Conservation (phyloP, 2,888 invertebrate species). For the Drosophila cognata region DNA sequence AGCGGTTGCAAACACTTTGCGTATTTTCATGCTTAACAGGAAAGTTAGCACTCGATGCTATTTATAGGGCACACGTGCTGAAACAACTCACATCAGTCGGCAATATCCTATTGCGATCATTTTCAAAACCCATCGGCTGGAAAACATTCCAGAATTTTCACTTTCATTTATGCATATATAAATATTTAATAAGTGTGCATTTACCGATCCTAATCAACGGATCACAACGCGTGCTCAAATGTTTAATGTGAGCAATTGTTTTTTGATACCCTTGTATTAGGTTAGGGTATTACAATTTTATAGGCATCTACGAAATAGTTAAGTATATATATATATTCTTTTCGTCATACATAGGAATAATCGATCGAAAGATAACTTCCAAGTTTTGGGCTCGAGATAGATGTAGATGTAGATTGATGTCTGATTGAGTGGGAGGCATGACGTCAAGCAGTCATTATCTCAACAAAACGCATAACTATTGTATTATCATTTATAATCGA, state of each 20-base stretch:
- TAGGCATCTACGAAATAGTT: too few species aligned
- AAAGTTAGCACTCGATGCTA: constrained; percentile 33
- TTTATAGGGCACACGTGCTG: constrained; percentile 49
- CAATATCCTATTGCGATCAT: not conserved
- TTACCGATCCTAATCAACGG: constrained; percentile 1
- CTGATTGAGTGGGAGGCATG: not conserved
- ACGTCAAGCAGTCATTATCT: not conserved
- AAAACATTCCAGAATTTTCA: constrained; percentile 8
- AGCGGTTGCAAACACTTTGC: constrained; percentile 42
- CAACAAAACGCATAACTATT: not conserved
- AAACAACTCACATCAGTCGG: not conserved
- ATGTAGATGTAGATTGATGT: not conserved
- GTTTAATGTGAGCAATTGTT: not conserved
- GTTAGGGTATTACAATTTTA: not conserved
- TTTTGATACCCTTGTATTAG: not conserved
- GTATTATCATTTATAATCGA: not conserved
- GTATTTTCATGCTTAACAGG: constrained; percentile 49
- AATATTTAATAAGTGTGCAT: constrained; percentile 5
- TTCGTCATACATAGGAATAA: not conserved
- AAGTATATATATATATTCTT: too few species aligned
- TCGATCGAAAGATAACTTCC: not conserved
- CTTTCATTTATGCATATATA: constrained; percentile 20
- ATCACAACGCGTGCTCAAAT: not conserved
- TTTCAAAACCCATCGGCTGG: not conserved
- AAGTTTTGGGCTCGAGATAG: not conserved